These are phyloP conservation scores for Eueremaeus valkanovi DNA, from an alignment of 2,888 invertebrate genomes.

Conservation along the genomic window DNA sequence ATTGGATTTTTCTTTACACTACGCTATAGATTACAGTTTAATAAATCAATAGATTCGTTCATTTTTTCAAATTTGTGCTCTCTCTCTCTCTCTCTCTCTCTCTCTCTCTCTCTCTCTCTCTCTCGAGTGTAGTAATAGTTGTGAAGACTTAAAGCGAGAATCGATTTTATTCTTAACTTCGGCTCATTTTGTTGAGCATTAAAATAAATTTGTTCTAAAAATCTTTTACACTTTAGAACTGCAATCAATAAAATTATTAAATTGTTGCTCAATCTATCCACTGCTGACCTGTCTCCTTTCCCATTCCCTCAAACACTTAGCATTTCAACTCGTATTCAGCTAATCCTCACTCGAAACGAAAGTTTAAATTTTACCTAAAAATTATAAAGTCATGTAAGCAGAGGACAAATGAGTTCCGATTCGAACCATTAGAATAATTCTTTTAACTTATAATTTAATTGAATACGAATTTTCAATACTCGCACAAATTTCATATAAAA, in stretches of 20 bases:
- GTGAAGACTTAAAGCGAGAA: neutral
- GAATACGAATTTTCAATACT: too few species aligned
- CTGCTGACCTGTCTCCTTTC: too few species aligned
- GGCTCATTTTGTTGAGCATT: slow-evolving; percentile 21
- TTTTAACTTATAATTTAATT: too few species aligned
- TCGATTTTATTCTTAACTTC: slow-evolving; percentile 9
- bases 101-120: neutral
- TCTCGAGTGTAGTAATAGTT: neutral
- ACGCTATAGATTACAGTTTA: slow-evolving; percentile 4
- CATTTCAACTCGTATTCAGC: too few species aligned
- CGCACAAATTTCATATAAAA: too few species aligned
- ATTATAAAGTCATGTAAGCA: too few species aligned
- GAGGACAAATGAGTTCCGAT: too few species aligned
- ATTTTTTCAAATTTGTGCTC: slow-evolving; percentile 2
- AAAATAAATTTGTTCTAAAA: slow-evolving; percentile 7
- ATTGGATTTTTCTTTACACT: slow-evolving; percentile 5
- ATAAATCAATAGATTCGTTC: slow-evolving; percentile 9
- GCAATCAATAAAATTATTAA: slow-evolving; percentile 16
- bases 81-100: neutral
- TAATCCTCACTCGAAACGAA: too few species aligned
- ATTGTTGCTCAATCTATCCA: too few species aligned
- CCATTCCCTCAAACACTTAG: too few species aligned
- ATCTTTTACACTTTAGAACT: neutral
- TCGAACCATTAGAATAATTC: too few species aligned
- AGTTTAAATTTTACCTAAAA: too few species aligned